These are phyloP conservation scores for Kryptolebias ocellatus DNA, from an alignment of 2,797 vertebrate genomes.

Conservation along the genomic window DNA sequence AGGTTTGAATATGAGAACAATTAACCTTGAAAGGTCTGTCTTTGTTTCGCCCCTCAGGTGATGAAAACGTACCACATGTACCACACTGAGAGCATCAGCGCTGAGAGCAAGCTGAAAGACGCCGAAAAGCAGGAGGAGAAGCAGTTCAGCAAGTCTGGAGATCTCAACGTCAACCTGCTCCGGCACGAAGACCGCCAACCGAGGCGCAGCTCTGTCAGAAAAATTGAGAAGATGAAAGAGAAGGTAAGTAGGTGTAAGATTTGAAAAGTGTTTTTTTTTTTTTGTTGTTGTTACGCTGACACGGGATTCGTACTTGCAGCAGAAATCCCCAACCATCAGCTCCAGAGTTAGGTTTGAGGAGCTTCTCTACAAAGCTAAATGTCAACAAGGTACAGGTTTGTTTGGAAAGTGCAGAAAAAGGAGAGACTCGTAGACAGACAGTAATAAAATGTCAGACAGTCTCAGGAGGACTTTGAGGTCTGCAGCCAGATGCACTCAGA, in stretches of 20 bases:
- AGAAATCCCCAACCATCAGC: slow-evolving; percentile 12
- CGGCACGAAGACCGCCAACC: slow-evolving; percentile 93
- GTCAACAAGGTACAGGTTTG: slow-evolving; percentile 1
- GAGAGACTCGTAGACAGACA: slow-evolving; percentile 12
- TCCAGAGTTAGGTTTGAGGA: slow-evolving; percentile 8
- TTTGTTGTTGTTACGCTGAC: not conserved
- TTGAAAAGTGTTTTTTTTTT: not conserved
- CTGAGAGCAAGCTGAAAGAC: slow-evolving; percentile 97
- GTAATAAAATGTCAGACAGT: slow-evolving; percentile 25
- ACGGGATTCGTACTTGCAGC: not conserved
- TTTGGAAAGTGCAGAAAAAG: slow-evolving; percentile 4
- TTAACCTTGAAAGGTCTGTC: not conserved
- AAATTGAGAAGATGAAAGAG: slow-evolving; percentile 98
- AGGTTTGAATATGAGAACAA: not conserved
- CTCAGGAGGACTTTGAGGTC: slow-evolving; percentile 20
- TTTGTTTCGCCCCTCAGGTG: slow-evolving; percentile 82
- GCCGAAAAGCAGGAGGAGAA: slow-evolving; percentile 99
- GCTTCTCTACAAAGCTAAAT: slow-evolving; percentile 4
- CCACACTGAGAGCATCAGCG: slow-evolving; percentile 96
- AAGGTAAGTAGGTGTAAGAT: slow-evolving; percentile 77
- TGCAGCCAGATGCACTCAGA: slow-evolving; percentile 35
- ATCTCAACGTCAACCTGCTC: slow-evolving; percentile 93
- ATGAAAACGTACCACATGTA: slow-evolving; percentile 99
- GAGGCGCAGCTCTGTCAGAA: slow-evolving; percentile 90
- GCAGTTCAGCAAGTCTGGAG: slow-evolving; percentile 94